Conservation (phyloP, 2,888 invertebrate species). For the Copidosoma aretas region DNA sequence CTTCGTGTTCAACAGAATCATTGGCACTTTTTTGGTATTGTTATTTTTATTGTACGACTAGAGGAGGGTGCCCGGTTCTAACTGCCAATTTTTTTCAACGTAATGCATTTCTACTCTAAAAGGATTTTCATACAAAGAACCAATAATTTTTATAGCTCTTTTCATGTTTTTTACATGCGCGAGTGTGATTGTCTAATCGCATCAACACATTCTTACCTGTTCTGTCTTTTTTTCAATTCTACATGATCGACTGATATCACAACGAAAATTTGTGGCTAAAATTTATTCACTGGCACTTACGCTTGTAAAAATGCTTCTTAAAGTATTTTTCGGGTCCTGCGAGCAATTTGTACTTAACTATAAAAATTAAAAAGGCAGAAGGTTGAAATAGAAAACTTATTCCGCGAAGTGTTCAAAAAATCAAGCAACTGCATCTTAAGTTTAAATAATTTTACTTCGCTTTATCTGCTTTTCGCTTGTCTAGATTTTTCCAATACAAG, state of each 20-base stretch:
- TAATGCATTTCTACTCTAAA: neutral
- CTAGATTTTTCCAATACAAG: neutral
- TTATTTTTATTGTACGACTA: no score
- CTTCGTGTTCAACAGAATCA: neutral
- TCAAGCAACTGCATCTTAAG: constrained; percentile 12
- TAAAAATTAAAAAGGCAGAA: neutral
- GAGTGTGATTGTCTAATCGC: neutral
- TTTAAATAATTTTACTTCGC: constrained; percentile 10
- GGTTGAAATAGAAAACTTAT: constrained; percentile 4
- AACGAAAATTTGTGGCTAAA: neutral
- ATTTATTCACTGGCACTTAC: neutral
- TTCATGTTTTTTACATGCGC: neutral
- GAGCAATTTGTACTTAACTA: neutral
- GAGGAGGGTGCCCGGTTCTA: constrained; percentile 12
- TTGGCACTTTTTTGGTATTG: neutral
- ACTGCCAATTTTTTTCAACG: constrained; percentile 19
- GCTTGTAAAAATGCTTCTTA: neutral
- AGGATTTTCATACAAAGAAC: neutral
- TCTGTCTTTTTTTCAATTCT: constrained; percentile 6
- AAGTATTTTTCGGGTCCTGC: neutral
- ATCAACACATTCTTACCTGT: neutral
- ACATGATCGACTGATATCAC: constrained; percentile 5
- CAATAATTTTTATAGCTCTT: constrained; percentile 1
- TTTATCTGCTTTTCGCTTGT: constrained; percentile 15
- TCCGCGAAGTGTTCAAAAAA: constrained; percentile 17